These are phyloP conservation scores for Dicerorhinus sumatrensis DNA, from an alignment of 2,113 vertebrate genomes.

Conservation along the genomic window DNA sequence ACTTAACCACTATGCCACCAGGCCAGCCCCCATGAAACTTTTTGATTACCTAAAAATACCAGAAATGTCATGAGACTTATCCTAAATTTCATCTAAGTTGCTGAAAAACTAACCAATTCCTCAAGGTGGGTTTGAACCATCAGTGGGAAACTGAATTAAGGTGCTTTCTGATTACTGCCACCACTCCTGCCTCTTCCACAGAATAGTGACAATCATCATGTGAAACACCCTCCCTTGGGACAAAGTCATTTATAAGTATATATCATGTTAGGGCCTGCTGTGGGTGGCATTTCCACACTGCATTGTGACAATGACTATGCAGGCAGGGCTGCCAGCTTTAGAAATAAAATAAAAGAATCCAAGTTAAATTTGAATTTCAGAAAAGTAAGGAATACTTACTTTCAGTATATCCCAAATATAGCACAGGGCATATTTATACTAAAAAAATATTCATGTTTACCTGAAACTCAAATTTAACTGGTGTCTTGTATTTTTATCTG, in stretches of 20 bases:
- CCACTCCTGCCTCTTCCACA: neutral
- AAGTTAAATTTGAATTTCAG: neutral
- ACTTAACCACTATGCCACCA: too few relatives aligned
- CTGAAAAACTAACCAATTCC: neutral
- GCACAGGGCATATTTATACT: neutral
- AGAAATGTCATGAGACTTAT: neutral
- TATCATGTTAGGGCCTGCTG: accelerated
- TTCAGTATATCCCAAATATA: neutral
- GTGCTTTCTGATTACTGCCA: neutral
- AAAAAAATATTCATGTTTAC: neutral
- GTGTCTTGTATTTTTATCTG: neutral
- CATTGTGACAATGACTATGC: neutral
- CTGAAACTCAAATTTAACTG: neutral
- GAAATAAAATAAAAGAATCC: neutral
- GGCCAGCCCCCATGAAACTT: neutral
- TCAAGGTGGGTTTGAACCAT: neutral
- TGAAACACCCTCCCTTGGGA: accelerated
- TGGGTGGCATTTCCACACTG: neutral
- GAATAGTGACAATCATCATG: neutral
- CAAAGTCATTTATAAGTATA: neutral
- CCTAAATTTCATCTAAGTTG: neutral
- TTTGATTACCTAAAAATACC: neutral
- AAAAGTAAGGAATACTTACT: neutral
- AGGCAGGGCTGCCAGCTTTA: neutral
- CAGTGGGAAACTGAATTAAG: neutral